These are phyloP conservation scores for Sesamia nonagrioides DNA, from an alignment of 1,140 invertebrate genomes.

Conservation along the genomic window DNA sequence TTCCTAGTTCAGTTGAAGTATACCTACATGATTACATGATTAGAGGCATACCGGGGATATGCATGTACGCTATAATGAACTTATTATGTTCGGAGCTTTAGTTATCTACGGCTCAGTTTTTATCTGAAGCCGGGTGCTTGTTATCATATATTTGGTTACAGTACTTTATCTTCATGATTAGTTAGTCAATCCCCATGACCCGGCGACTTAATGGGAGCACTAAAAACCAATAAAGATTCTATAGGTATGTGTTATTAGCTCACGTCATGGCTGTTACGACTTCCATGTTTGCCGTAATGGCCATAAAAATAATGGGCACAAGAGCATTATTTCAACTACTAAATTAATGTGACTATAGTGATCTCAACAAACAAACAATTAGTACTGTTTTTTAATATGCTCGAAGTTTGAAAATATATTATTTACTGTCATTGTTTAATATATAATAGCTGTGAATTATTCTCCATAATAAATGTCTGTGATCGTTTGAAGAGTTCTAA, in stretches of 20 bases:
- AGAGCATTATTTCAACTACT: constrained; percentile 25
- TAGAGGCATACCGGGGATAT: constrained; percentile 27
- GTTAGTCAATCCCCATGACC: constrained; percentile 53
- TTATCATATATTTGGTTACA: constrained; percentile 49
- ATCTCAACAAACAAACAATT: not conserved
- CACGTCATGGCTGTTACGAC: constrained; percentile 31
- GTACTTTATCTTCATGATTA: constrained; percentile 52
- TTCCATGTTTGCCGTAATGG: constrained; percentile 27
- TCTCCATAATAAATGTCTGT: not conserved
- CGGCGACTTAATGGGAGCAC: constrained; percentile 49
- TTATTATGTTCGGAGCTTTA: constrained; percentile 43
- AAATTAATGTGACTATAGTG: not conserved
- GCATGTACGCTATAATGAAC: constrained; percentile 38
- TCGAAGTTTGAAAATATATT: not conserved
- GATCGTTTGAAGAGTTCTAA: not conserved
- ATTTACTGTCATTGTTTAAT: not conserved
- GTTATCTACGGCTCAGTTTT: constrained; percentile 48
- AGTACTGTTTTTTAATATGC: not conserved
- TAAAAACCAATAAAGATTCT: constrained; percentile 53
- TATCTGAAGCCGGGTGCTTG: constrained; percentile 38
- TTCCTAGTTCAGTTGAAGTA: constrained; percentile 54
- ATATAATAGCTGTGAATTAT: not conserved
- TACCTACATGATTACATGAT: constrained; percentile 51
- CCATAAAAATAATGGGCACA: constrained; percentile 39
- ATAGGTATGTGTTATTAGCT: constrained; percentile 36